A percentile compares a stretch with the other conserved stretches of the same genome.
These are phyloP conservation scores for Adelognathus sp. DNA, from an alignment of 2,888 invertebrate species.

Conservation along the genomic window DNA sequence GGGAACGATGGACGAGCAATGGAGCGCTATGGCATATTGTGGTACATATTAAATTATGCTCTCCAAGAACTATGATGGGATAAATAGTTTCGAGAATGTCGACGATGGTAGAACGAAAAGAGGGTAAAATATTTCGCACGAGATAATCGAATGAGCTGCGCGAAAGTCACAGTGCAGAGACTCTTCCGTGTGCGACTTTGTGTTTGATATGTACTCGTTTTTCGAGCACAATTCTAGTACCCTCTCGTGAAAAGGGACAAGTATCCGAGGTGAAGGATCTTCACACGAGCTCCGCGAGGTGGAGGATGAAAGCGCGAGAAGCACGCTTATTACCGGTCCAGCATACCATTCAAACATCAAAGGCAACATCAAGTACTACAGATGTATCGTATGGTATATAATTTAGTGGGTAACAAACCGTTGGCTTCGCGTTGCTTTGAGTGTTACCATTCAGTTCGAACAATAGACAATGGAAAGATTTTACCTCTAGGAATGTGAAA, in stretches of 20 bases:
- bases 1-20: constrained; percentile 5
- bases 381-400: not conserved
- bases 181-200: not conserved
- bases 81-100: constrained; percentile 37
- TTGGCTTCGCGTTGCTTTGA: not conserved
- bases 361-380: not conserved
- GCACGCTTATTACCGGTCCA: not conserved
- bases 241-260: constrained; percentile 1
- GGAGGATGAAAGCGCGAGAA: not conserved
- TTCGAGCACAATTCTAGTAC: not conserved
- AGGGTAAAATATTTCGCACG: not conserved
- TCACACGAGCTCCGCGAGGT: not conserved
- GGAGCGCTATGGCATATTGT: constrained; percentile 24
- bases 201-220: not conserved
- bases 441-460: not conserved
- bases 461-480: not conserved
- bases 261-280: not conserved
- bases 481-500: not conserved
- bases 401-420: not conserved
- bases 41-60: constrained; percentile 35
- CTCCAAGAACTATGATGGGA: constrained; percentile 42
- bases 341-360: not conserved
- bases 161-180: not conserved
- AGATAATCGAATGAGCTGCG: constrained; percentile 24
- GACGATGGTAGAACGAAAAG: not conserved